phyloP scores from a whole-genome alignment of 2,113 vertebrate species.

The Maccullochella peelii region DNA sequence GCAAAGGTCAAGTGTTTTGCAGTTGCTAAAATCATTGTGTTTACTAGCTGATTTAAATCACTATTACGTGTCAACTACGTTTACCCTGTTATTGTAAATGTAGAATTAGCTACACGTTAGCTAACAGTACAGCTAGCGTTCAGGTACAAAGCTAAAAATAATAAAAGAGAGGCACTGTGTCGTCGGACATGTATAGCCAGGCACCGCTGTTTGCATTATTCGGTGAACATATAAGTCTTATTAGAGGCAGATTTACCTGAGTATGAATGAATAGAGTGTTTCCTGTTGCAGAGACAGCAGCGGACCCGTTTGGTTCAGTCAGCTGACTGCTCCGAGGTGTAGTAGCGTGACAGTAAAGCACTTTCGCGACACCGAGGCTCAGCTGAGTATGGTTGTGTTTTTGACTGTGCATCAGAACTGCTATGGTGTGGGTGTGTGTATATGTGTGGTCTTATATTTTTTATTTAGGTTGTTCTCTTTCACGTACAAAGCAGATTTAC shows the following conservation, averaged over 20 bases:
- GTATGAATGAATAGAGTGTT: conserved; percentile 19
- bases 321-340: conserved; percentile 48
- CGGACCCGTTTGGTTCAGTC: conserved; percentile 33
- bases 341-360: background rate
- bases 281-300: conserved; percentile 18
- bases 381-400: rapidly evolving
- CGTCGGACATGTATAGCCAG: background rate
- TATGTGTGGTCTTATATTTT: rapidly evolving
- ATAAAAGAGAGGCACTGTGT: background rate
- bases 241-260: conserved; percentile 31
- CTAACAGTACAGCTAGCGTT: conserved; percentile 15
- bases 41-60: background rate
- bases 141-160: background rate
- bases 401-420: rapidly evolving
- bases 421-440: rapidly evolving
- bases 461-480: background rate
- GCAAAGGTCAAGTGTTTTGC: background rate
- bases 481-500: background rate
- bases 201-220: rapidly evolving
- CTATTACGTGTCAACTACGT: no score
- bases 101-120: background rate
- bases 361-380: conserved; percentile 49
- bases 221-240: background rate
- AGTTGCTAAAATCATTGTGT: background rate
- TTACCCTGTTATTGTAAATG: background rate